These are phyloP conservation scores for Sardina pilchardus DNA, from an alignment of 2,113 vertebrate genomes.

Conservation along the genomic window DNA sequence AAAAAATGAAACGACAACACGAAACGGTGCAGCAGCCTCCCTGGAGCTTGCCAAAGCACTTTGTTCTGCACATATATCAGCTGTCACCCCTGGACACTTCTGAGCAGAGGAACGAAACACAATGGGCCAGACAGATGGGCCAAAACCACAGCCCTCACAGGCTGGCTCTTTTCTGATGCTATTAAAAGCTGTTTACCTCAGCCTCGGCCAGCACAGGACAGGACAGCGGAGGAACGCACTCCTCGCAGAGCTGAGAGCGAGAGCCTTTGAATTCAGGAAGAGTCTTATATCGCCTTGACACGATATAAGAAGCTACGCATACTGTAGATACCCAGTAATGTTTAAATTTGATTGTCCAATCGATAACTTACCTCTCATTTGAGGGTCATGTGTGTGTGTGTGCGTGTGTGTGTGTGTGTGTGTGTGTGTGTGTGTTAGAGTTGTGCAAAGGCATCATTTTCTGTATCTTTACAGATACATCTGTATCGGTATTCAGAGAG, in stretches of 20 bases:
- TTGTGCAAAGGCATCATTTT: too few relatives aligned
- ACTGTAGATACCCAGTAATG: background rate
- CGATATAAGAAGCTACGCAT: background rate
- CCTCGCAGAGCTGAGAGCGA: background rate
- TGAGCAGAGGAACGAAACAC: slow-evolving; percentile 70
- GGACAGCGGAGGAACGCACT: background rate
- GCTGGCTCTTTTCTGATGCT: slow-evolving; percentile 69
- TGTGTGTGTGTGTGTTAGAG: too few relatives aligned
- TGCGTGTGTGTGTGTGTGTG: too few relatives aligned
- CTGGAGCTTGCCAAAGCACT: slow-evolving; percentile 69
- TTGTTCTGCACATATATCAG: slow-evolving; percentile 81
- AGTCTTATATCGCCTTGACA: background rate
- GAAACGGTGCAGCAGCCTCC: slow-evolving; percentile 68
- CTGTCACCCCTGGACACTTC: slow-evolving; percentile 75
- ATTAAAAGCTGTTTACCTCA: slow-evolving; percentile 89
- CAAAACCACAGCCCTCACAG: slow-evolving; percentile 74
- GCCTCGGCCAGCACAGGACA: slow-evolving; percentile 57
- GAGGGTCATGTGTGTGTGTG: background rate
- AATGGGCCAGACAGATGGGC: slow-evolving; percentile 89
- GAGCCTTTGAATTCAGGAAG: background rate
- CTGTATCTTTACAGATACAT: too few relatives aligned
- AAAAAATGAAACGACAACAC: slow-evolving; percentile 45
- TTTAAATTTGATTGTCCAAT: background rate
- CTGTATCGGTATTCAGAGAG: too few relatives aligned
- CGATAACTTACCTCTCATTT: background rate